Evolutionary conservation across 2,797 vertebrate genomes (phyloP).

Genomic region (Rhinichthys osculus): DNA sequence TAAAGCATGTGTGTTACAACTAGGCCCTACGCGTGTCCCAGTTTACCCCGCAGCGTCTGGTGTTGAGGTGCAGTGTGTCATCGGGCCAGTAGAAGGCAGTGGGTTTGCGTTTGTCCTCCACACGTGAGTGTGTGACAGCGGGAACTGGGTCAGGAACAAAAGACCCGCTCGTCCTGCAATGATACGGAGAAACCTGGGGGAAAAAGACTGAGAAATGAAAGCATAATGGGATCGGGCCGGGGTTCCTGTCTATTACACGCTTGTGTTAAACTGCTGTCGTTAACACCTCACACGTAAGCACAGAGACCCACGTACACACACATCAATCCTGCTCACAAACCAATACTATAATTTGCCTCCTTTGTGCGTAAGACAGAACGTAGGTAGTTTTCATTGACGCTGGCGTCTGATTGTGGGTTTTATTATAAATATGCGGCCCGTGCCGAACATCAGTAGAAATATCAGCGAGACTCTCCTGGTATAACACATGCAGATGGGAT

Average conservation of each 20-base stretch:
- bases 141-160: conserved; percentile 86
- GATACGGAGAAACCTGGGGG: conserved; percentile 73
- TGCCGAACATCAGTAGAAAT: conserved; percentile 53
- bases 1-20: too few relatives aligned
- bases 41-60: not conserved
- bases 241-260: conserved; percentile 74
- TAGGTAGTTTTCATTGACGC: conserved; percentile 67
- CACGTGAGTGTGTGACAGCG: conserved; percentile 73
- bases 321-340: conserved; percentile 47
- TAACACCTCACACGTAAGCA: conserved; percentile 56
- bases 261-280: conserved; percentile 70
- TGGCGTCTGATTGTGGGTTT: conserved; percentile 71
- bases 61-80: not conserved
- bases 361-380: conserved; percentile 60
- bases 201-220: conserved; percentile 67
- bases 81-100: conserved; percentile 36
- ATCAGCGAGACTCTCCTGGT: conserved; percentile 40
- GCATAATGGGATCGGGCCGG: conserved; percentile 72
- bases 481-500: conserved; percentile 33
- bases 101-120: conserved; percentile 54
- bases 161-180: conserved; percentile 67
- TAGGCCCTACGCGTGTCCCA: not conserved
- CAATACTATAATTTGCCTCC: conserved; percentile 63
- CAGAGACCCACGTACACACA: conserved; percentile 23
- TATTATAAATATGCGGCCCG: conserved; percentile 75